phyloP scores from a whole-genome alignment of 1,140 invertebrate species.

The Tetranychus urticae region DNA sequence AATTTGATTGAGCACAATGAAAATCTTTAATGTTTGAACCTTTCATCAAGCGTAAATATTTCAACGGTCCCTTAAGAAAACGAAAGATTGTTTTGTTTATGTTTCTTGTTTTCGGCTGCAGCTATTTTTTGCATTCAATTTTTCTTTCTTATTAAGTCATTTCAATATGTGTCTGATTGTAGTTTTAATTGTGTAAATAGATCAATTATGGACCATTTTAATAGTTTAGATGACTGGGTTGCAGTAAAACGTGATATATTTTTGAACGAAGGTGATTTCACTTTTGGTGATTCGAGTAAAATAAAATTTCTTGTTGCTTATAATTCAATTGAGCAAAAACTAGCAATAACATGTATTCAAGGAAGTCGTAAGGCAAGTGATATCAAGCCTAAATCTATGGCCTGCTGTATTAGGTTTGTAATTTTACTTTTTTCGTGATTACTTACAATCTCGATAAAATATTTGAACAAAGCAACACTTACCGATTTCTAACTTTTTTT shows the following conservation, averaged over 20 bases:
- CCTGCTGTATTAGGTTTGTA: conserved; percentile 1
- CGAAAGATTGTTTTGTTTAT: too few species aligned
- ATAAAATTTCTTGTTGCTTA: conserved; percentile 6
- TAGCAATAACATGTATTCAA: conserved; percentile 9
- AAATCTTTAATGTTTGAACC: too few species aligned
- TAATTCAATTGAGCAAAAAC: conserved; percentile 6
- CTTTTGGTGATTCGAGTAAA: neutral
- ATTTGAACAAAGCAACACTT: neutral
- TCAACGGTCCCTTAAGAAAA: too few species aligned
- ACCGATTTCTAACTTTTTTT: neutral
- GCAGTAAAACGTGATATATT: conserved; percentile 10
- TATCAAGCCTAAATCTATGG: conserved; percentile 7
- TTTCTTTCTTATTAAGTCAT: too few species aligned
- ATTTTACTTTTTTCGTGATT: neutral
- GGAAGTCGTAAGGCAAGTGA: conserved; percentile 9
- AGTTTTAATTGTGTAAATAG: too few species aligned
- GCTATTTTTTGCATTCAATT: too few species aligned
- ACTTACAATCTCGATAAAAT: too few species aligned
- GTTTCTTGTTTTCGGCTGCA: too few species aligned
- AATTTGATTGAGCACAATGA: too few species aligned
- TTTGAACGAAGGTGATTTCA: neutral
- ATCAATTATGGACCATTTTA: neutral
- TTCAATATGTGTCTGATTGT: too few species aligned
- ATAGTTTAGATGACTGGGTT: conserved; percentile 10
- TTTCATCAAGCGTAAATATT: too few species aligned